These are phyloP conservation scores for Etia nguti DNA, from an alignment of 2,113 vertebrate genomes.

Conservation along the genomic window DNA sequence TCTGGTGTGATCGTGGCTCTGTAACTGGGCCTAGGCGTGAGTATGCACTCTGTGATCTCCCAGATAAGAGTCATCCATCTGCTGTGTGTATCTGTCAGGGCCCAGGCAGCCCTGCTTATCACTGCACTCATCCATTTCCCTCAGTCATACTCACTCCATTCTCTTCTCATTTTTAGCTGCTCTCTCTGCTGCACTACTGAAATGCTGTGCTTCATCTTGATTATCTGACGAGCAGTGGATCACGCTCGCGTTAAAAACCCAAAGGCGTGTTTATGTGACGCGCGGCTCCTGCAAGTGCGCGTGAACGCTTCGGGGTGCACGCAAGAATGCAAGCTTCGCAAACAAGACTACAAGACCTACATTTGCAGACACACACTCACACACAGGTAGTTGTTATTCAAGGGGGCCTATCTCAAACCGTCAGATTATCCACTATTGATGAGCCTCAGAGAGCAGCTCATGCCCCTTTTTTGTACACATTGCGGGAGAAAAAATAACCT, in stretches of 20 bases:
- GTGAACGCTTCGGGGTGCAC: neutral
- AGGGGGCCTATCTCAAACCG: constrained; percentile 1
- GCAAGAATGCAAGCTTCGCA: neutral
- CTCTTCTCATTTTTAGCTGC: neutral
- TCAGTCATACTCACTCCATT: constrained; percentile 34
- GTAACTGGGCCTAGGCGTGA: constrained; percentile 56
- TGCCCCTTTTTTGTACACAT: neutral
- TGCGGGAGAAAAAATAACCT: neutral
- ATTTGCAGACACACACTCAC: neutral
- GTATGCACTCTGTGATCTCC: constrained; percentile 63
- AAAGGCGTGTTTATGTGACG: neutral
- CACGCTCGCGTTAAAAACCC: neutral
- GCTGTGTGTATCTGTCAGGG: constrained; percentile 61
- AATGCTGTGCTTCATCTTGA: constrained; percentile 46
- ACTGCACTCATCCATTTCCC: constrained; percentile 57
- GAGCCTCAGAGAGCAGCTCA: neutral
- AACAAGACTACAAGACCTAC: neutral
- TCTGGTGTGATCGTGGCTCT: constrained; percentile 66
- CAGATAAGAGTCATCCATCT: constrained; percentile 73
- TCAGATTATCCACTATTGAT: constrained; percentile 26
- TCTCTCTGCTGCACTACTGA: neutral
- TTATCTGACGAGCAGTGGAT: constrained; percentile 4
- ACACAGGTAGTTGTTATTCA: constrained; percentile 42
- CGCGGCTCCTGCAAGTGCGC: neutral
- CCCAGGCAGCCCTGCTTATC: constrained; percentile 63